Evolutionary conservation across 2,113 vertebrate genomes (phyloP).

Genomic region (Narcine bancroftii): DNA sequence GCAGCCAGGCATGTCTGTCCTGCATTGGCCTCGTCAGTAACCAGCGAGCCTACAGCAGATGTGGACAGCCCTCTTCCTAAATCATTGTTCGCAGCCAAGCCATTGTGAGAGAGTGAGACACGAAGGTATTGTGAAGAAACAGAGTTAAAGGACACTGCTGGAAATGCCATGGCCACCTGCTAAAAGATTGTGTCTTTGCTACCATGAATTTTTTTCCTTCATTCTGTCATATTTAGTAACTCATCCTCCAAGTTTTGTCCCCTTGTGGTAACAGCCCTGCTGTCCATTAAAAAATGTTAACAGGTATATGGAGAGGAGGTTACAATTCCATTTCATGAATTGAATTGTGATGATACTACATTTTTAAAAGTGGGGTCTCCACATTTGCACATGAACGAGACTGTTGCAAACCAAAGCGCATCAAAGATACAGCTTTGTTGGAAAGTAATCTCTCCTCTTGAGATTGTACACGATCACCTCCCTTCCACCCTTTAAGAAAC

Average conservation of each 20-base stretch:
- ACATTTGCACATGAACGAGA: background rate
- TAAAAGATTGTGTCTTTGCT: background rate
- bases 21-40: no score
- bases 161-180: background rate
- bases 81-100: no score
- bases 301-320: background rate
- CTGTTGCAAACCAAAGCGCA: background rate
- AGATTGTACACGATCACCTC: no score
- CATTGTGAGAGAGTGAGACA: background rate
- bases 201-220: background rate
- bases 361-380: background rate
- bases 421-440: background rate
- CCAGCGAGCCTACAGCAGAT: no score
- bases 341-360: background rate
- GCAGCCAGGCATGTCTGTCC: no score
- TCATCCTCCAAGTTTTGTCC: background rate
- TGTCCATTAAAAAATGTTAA: background rate
- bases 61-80: no score
- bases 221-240: background rate
- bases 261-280: background rate
- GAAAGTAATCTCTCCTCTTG: background rate
- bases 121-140: background rate
- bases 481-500: background rate
- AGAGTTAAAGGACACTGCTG: background rate
- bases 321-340: background rate